A percentile compares a stretch with the other conserved stretches of the same genome.
Evolutionary conservation across 2,113 vertebrate genomes (phyloP).

Genomic region (Himantopus leucocephalus): DNA sequence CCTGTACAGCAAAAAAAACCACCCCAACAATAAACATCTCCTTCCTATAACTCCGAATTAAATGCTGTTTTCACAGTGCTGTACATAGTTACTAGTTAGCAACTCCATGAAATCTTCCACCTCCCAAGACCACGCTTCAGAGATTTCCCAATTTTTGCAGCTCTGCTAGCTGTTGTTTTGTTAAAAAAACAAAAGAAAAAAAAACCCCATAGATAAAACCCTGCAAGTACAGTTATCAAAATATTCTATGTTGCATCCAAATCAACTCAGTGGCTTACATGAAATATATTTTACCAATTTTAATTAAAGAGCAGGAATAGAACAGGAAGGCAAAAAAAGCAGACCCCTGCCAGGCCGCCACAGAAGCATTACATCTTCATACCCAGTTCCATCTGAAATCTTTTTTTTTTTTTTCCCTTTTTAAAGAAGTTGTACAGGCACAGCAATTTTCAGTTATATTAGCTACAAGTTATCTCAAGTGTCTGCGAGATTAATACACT

Average conservation of each 20-base stretch:
- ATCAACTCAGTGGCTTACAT: not conserved
- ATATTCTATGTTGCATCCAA: not conserved
- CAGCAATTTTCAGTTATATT: not conserved
- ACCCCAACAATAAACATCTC: not conserved
- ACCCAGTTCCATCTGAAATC: not conserved
- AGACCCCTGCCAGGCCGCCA: not conserved
- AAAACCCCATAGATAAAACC: not conserved
- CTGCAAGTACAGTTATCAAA: not conserved
- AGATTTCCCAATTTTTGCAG: not conserved
- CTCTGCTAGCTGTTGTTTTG: not conserved
- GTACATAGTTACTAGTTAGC: not conserved
- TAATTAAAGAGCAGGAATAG: not conserved
- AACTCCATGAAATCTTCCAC: not conserved
- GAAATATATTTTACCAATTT: not conserved
- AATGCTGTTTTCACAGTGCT: not conserved
- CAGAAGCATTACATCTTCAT: not conserved
- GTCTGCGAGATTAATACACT: not conserved
- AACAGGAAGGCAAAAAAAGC: not conserved
- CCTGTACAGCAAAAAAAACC: not conserved
- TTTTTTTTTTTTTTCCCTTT: not conserved
- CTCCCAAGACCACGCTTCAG: not conserved
- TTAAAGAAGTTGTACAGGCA: not conserved
- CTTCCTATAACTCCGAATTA: not conserved
- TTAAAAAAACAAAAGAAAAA: not conserved
- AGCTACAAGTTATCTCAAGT: not conserved